Conservation (phyloP, 2,888 invertebrate genomes). For the Nomada fucata region DNA sequence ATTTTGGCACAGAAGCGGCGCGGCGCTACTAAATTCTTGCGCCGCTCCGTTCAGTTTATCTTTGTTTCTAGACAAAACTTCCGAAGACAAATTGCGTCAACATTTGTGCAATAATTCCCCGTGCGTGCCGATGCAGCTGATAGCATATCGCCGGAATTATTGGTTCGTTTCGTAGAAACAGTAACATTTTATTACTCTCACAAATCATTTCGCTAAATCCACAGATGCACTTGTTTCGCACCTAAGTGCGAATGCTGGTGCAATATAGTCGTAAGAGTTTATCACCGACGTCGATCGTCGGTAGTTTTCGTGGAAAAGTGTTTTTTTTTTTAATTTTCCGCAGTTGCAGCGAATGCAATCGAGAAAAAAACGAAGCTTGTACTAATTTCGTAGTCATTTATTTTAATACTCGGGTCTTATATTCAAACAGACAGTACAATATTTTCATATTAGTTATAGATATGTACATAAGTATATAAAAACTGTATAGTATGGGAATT, state of each 20-base stretch:
- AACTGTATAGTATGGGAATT: not conserved
- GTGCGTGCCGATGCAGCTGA: not conserved
- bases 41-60: not conserved
- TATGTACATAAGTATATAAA: too few species aligned
- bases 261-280: not conserved
- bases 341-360: not conserved
- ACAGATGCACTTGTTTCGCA: slow-evolving; percentile 10
- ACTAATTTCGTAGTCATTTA: too few species aligned
- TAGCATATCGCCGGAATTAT: slow-evolving; percentile 8
- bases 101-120: slow-evolving; percentile 6
- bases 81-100: not conserved
- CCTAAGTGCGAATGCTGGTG: not conserved
- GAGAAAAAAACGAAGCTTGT: not conserved
- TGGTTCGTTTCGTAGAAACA: not conserved
- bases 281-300: not conserved
- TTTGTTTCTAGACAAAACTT: not conserved
- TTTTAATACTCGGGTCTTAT: too few species aligned
- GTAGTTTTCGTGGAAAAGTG: not conserved
- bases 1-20: not conserved
- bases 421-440: too few species aligned
- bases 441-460: too few species aligned
- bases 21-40: not conserved
- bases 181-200: slow-evolving; percentile 10
- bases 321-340: not conserved
- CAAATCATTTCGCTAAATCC: slow-evolving; percentile 21